Conservation (phyloP, 2,888 invertebrate genomes). For the Drosophila sordidula region DNA sequence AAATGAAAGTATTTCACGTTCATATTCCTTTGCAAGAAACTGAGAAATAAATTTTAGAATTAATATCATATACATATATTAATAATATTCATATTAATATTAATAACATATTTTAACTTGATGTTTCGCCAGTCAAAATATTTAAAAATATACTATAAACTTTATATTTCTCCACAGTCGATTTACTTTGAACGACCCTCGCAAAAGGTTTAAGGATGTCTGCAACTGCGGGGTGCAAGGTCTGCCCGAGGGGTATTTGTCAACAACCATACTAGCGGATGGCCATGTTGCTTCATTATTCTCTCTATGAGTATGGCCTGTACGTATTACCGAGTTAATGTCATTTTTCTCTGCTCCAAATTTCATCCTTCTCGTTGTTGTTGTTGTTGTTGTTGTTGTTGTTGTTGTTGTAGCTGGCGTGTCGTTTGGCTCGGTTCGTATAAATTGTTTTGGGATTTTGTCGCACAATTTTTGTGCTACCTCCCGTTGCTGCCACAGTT, state of each 20-base stretch:
- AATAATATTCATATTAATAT: too few relatives aligned
- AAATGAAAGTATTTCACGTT: too few relatives aligned
- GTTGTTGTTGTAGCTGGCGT: constrained; percentile 34
- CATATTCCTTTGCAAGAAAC: too few relatives aligned
- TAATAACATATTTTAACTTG: too few relatives aligned
- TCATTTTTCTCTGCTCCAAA: constrained; percentile 51
- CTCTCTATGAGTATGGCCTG: constrained; percentile 27
- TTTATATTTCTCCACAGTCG: too few relatives aligned
- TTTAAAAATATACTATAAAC: too few relatives aligned
- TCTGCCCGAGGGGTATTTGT: neutral
- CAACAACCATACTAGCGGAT: constrained; percentile 30
- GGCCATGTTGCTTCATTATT: constrained; percentile 59
- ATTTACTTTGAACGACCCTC: constrained; percentile 28
- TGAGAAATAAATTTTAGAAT: too few relatives aligned
- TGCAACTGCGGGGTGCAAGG: neutral
- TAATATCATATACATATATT: too few relatives aligned
- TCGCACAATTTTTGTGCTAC: constrained; percentile 56
- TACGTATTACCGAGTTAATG: constrained; percentile 64
- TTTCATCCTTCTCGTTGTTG: constrained; percentile 27
- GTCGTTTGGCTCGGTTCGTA: constrained; percentile 65
- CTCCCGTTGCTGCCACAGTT: constrained; percentile 18
- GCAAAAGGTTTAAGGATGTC: constrained; percentile 9
- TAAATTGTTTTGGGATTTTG: constrained; percentile 79
- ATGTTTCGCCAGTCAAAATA: too few relatives aligned
- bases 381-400: constrained; percentile 28